Conservation (phyloP, 2,113 vertebrate genomes). For the Apus apus region DNA sequence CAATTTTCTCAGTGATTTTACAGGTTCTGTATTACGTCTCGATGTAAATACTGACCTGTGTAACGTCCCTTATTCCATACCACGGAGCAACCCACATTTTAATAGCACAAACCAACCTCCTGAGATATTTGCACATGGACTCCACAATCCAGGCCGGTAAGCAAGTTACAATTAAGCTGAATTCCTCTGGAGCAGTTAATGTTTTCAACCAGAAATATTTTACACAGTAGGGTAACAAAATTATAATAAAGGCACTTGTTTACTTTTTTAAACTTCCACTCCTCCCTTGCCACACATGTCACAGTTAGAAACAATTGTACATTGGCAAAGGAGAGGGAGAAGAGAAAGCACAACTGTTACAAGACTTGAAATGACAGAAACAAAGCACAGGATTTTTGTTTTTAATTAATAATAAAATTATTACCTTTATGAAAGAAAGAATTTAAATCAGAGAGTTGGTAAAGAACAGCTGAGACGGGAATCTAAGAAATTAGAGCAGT, state of each 20-base stretch:
- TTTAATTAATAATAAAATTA: background rate
- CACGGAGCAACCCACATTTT: constrained; percentile 94
- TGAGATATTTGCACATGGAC: constrained; percentile 96
- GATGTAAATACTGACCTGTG: constrained; percentile 92
- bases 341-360: background rate
- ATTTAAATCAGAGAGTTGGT: background rate
- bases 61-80: constrained; percentile 88
- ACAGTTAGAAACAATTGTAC: background rate
- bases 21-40: constrained; percentile 93
- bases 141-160: constrained; percentile 97
- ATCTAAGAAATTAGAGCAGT: background rate
- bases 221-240: background rate
- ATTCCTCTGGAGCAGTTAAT: background rate
- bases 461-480: background rate
- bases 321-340: background rate
- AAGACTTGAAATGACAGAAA: background rate
- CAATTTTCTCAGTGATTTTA: constrained; percentile 90
- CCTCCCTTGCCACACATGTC: background rate
- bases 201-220: background rate
- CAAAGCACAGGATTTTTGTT: background rate
- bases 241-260: background rate
- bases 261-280: background rate
- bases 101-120: constrained; percentile 99
- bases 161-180: constrained; percentile 38
- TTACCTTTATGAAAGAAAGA: background rate